Conservation (phyloP, 2,113 vertebrate genomes). For the Chaenocephalus aceratus region DNA sequence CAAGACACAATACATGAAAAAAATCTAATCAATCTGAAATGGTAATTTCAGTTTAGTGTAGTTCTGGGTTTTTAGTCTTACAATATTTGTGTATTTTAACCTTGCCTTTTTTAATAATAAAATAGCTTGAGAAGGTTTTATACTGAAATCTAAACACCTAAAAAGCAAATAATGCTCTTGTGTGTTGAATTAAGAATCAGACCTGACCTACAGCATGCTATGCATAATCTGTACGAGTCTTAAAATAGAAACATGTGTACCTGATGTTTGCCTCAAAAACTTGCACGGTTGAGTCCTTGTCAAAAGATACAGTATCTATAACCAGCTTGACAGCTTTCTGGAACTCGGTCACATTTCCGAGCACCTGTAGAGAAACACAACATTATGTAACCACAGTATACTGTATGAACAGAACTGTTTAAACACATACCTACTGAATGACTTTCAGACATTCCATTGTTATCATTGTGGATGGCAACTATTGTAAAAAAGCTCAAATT, state of each 20-base stretch:
- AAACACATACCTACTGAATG: background rate
- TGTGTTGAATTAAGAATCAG: too few species aligned
- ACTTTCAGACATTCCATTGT: background rate
- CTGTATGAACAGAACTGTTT: background rate
- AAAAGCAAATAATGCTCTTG: too few species aligned
- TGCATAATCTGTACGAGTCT: background rate
- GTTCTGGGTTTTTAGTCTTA: too few species aligned
- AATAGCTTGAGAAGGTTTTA: too few species aligned
- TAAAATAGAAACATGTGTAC: slow-evolving; percentile 72
- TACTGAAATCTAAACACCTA: too few species aligned
- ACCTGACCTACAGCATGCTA: background rate
- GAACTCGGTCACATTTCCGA: slow-evolving; percentile 97
- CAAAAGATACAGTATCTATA: slow-evolving; percentile 97
- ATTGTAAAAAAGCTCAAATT: background rate
- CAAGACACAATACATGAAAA: too few species aligned
- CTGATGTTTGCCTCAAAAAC: slow-evolving; percentile 99
- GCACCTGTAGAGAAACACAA: slow-evolving; percentile 84
- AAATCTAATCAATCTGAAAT: too few species aligned
- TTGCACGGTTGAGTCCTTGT: slow-evolving; percentile 98
- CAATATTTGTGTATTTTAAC: too few species aligned
- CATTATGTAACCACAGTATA: slow-evolving; percentile 1
- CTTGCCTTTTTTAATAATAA: too few species aligned
- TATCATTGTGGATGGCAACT: background rate
- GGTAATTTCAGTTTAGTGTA: too few species aligned
- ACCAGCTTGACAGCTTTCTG: slow-evolving; percentile 96